A percentile compares a stretch with the other conserved stretches of the same genome.
These are phyloP conservation scores for Trachymyrmex cornetzi DNA, from an alignment of 1,140 invertebrate genomes.

Conservation along the genomic window DNA sequence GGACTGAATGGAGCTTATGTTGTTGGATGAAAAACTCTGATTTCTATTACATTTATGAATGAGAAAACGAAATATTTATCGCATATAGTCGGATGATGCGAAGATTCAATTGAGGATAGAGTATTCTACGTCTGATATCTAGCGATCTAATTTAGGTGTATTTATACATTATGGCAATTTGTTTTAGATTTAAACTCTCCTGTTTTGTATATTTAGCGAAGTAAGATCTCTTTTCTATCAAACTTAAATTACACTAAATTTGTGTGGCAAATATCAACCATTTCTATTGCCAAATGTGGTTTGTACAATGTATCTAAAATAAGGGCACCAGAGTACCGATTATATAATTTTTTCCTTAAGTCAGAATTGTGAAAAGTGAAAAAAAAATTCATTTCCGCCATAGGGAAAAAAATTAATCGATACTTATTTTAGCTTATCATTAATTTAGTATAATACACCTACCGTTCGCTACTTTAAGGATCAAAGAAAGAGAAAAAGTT, in stretches of 20 bases:
- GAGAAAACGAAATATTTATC: conserved; percentile 18
- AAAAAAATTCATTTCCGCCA: too few relatives aligned
- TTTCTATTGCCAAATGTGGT: background rate
- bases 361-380: too few relatives aligned
- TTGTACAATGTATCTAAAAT: background rate
- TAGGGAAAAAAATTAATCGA: background rate
- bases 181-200: background rate
- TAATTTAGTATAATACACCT: background rate
- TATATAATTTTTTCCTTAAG: too few relatives aligned
- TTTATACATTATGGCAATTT: conserved; percentile 6
- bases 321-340: background rate
- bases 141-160: background rate
- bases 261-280: background rate
- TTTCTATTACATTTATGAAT: conserved; percentile 2
- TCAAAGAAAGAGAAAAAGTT: background rate
- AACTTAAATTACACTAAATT: background rate
- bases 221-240: conserved; percentile 6
- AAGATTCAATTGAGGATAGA: background rate
- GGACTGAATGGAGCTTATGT: conserved; percentile 73
- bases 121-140: background rate
- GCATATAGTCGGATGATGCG: background rate
- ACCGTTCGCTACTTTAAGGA: background rate
- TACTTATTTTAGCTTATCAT: background rate
- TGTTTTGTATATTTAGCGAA: conserved; percentile 4
- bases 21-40: conserved; percentile 39